Percentiles rank a stretch among this genome's conserved stretches.
phyloP scores from a whole-genome alignment of 1,140 invertebrate species.

The Trigoniulus corallinus region DNA sequence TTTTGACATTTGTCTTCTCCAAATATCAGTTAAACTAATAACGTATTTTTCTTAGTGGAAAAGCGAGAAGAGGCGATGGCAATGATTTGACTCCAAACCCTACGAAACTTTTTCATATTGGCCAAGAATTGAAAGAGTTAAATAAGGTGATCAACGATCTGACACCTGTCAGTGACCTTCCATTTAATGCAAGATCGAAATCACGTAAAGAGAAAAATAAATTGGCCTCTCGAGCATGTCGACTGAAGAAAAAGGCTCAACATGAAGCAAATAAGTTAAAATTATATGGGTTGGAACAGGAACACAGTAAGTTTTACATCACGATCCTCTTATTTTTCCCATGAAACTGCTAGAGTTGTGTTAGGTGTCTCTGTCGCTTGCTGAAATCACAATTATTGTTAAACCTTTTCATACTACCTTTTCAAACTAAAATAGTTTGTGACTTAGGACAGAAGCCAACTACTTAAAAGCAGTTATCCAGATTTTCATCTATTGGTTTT shows the following conservation, averaged over 20 bases:
- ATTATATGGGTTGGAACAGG: constrained; percentile 75
- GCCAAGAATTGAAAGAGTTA: constrained; percentile 82
- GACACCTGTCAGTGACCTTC: constrained; percentile 83
- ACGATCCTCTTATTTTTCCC: neutral
- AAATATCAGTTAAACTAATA: too few species aligned
- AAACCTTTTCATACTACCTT: neutral
- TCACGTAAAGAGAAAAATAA: constrained; percentile 97
- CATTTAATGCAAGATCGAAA: constrained; percentile 67
- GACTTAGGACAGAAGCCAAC: neutral
- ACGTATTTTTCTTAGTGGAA: too few species aligned
- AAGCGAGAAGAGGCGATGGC: constrained; percentile 90
- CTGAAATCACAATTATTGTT: neutral
- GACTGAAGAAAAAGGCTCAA: constrained; percentile 86
- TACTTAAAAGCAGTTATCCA: too few species aligned
- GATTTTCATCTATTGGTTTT: too few species aligned
- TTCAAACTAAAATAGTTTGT: neutral
- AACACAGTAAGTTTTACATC: constrained; percentile 60
- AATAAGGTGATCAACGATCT: constrained; percentile 84
- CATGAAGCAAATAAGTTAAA: constrained; percentile 93
- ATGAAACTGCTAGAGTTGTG: neutral
- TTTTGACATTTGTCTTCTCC: neutral
- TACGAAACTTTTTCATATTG: constrained; percentile 72
- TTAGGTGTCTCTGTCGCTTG: neutral
- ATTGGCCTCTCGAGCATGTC: constrained; percentile 83
- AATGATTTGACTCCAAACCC: constrained; percentile 94